phyloP scores from a whole-genome alignment of 2,888 invertebrate species.

The Campoplex capitator region DNA sequence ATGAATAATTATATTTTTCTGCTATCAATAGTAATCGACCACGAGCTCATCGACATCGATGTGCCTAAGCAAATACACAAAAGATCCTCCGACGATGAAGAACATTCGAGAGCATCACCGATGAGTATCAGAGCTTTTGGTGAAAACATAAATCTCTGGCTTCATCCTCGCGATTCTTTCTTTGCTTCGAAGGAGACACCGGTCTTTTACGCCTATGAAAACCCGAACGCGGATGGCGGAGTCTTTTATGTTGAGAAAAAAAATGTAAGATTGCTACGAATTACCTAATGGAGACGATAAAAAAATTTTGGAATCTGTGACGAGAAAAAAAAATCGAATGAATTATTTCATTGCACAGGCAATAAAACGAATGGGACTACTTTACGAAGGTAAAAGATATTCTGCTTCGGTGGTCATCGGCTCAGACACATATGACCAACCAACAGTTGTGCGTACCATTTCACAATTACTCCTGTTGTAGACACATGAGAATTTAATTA shows the following conservation, averaged over 20 bases:
- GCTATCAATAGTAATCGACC: background rate
- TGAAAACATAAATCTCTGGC: background rate
- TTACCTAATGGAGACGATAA: no score
- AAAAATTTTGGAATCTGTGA: no score
- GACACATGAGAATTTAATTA: background rate
- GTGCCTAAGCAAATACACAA: background rate
- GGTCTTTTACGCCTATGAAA: background rate
- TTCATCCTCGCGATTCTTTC: conserved; percentile 2
- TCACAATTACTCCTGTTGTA: no score
- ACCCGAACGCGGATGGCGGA: background rate
- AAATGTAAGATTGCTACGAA: no score
- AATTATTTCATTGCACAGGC: no score
- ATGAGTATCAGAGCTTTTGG: conserved; percentile 10
- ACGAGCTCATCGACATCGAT: background rate
- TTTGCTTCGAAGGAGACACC: background rate
- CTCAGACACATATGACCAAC: no score
- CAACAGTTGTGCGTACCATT: no score
- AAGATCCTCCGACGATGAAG: background rate
- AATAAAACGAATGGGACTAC: no score
- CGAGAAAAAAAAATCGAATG: no score
- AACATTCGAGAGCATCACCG: no score
- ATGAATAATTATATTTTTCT: background rate
- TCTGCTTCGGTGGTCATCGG: no score
- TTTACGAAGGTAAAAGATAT: no score
- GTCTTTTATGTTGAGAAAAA: background rate